Percentiles rank a stretch among this genome's conserved stretches.
These are phyloP conservation scores for Euplexia lucipara DNA, from an alignment of 2,888 invertebrate genomes.

Conservation along the genomic window DNA sequence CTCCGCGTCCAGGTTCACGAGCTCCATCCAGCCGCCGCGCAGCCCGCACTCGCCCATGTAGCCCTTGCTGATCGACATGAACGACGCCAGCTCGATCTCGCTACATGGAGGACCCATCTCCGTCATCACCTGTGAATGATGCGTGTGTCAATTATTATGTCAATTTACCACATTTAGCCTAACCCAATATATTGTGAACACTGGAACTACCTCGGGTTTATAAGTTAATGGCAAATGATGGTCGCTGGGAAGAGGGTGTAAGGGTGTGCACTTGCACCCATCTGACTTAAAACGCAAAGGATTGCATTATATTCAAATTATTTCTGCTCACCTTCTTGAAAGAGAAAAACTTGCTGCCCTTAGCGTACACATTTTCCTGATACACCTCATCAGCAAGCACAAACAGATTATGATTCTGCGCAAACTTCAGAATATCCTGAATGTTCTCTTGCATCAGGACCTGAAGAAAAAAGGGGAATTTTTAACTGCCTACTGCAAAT, in stretches of 20 bases:
- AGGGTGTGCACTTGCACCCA: no score
- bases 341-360: slow-evolving; percentile 96
- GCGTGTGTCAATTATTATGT: neutral
- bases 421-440: slow-evolving; percentile 97
- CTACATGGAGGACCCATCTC: slow-evolving; percentile 97
- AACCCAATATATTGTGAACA: neutral
- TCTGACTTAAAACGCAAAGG: no score
- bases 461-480: slow-evolving; percentile 73
- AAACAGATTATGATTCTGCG: slow-evolving; percentile 95
- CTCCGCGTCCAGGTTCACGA: slow-evolving; percentile 93
- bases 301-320: neutral
- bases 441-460: slow-evolving; percentile 97
- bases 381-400: slow-evolving; percentile 98
- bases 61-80: slow-evolving; percentile 99
- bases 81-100: slow-evolving; percentile 97
- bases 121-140: slow-evolving; percentile 91
- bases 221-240: no score
- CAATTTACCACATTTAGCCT: no score
- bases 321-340: slow-evolving; percentile 94
- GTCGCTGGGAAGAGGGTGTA: no score
- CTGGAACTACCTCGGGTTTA: no score
- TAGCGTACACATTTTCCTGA: slow-evolving; percentile 98
- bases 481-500: no score
- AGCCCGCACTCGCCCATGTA: slow-evolving; percentile 98
- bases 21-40: slow-evolving; percentile 98